Base-by-base conservation (phyloP, 2,797 vertebrate genomes). In the Hybognathus amarus region DNA sequence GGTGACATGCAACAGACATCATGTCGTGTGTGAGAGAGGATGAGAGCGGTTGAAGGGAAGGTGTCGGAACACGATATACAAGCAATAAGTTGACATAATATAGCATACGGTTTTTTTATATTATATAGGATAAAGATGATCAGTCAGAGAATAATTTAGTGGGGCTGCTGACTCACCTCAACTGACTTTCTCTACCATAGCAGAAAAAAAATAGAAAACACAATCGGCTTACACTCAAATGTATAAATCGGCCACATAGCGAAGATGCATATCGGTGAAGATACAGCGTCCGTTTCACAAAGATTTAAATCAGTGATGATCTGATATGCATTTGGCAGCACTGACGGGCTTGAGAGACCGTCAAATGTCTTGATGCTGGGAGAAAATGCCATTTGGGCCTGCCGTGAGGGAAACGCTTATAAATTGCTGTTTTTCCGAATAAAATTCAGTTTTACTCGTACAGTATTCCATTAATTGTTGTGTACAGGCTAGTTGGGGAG, bases 21-120 rank as follows among this genome's bases (percentile, higher is more conserved):
- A 22, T 64, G 67, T 82, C 66, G 42, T 77, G 54, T 80, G 66
- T 42, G 85, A 42, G 45, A 56, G 75, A 64, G 77, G 24, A 67
- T 33, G 77, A 20, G 68, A 71, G 83, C 79, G 79, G 66, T 69
- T 79, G 75, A 82, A 79, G 80, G 83, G 83, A 82, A 79, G 77
- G 83, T 80, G 75, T 81, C 68, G 83, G 63, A 77, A 30, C 47
- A 66, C 30, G 42, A 47, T 42, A 54, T 22, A 56, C 76, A 69
- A 68, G 33, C 77, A 56, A 24, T 33, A 77, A 47, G 47, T 67
- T 76, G 71, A 38, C 42, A 15, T 63, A 7, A 59, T 33, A 56
- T 33, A 56, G 54, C 47, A 67, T 18, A 67, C 52, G 45, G 15
- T 6, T 5, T 42, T 40, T 54, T 17, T 50, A 18, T 22, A n/a